These are phyloP conservation scores for Aporophyla lueneburgensis DNA, from an alignment of 2,888 invertebrate species.

Conservation along the genomic window DNA sequence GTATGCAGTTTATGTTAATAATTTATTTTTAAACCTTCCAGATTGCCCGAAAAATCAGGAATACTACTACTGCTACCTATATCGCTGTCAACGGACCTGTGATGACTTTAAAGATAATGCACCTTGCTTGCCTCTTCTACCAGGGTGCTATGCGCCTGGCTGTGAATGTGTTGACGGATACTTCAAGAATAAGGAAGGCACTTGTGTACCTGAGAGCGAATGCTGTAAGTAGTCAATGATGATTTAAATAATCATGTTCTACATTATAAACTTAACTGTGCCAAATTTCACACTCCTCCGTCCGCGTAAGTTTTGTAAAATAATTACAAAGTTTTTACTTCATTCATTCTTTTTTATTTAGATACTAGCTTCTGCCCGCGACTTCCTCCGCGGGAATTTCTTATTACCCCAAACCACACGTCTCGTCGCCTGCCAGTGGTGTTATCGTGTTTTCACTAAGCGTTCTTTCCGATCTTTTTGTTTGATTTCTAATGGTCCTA, in stretches of 20 bases:
- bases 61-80: conserved; percentile 12
- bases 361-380: too few species aligned
- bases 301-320: too few species aligned
- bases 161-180: conserved; percentile 23
- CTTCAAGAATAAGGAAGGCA: conserved; percentile 10
- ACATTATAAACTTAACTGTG: too few species aligned
- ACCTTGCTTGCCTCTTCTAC: not conserved
- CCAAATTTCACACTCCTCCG: too few species aligned
- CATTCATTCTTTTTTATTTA: too few species aligned
- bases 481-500: too few species aligned
- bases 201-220: conserved; percentile 19
- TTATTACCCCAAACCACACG: too few species aligned
- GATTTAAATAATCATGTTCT: not conserved
- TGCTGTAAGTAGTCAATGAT: conserved; percentile 8
- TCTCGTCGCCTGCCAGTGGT: too few species aligned
- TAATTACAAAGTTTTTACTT: too few species aligned
- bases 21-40: not conserved
- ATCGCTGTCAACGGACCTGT: conserved; percentile 22
- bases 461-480: too few species aligned
- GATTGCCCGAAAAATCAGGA: conserved; percentile 17
- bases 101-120: not conserved
- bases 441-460: too few species aligned
- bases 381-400: too few species aligned
- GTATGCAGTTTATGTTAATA: not conserved
- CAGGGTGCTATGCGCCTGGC: conserved; percentile 4